Evolutionary conservation across 2,888 invertebrate genomes (phyloP).

Genomic region (Drosophila prostipennis): DNA sequence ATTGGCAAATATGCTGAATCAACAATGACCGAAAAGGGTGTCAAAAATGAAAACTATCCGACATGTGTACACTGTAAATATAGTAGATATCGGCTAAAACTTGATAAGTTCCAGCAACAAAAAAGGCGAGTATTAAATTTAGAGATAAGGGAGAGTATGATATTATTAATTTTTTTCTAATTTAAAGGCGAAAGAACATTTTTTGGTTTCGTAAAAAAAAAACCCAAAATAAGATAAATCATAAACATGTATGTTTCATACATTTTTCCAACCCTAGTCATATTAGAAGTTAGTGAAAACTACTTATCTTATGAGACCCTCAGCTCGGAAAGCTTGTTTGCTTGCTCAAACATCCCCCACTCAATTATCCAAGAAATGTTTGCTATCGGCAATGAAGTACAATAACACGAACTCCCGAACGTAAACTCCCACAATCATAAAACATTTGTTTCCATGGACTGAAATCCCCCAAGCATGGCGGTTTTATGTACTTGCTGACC

Average conservation of each 20-base stretch:
- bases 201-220: too few relatives aligned
- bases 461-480: constrained; percentile 44
- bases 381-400: constrained; percentile 4
- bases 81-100: not conserved
- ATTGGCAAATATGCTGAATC: constrained; percentile 14
- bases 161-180: too few relatives aligned
- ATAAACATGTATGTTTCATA: not conserved
- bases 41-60: constrained; percentile 24
- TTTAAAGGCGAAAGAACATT: too few relatives aligned
- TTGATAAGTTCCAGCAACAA: not conserved
- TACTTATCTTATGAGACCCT: not conserved
- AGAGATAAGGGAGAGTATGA: not conserved
- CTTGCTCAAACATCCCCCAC: not conserved
- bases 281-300: not conserved
- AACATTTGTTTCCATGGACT: constrained; percentile 40
- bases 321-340: not conserved
- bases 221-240: too few relatives aligned
- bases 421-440: constrained; percentile 32
- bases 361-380: constrained; percentile 8
- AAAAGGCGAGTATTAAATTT: too few relatives aligned
- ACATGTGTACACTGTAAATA: not conserved
- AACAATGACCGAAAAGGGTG: constrained; percentile 25
- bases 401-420: constrained; percentile 11
- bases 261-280: not conserved
- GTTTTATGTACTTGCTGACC: constrained; percentile 59